Evolutionary conservation across 2,797 vertebrate genomes (phyloP).

Genomic region (Malurus leucopterus): DNA sequence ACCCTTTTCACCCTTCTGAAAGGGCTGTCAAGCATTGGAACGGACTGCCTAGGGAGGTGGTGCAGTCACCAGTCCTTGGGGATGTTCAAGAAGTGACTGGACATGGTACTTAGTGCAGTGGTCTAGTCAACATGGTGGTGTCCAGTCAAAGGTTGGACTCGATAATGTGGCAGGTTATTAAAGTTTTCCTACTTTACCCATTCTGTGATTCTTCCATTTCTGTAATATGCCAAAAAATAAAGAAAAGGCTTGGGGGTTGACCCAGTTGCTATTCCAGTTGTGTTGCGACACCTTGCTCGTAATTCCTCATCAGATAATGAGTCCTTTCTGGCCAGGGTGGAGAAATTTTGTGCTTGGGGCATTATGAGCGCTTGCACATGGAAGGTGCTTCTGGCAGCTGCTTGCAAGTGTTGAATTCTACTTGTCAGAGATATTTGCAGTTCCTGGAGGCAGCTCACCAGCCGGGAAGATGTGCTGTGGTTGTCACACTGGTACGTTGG

Average conservation of each 20-base stretch:
- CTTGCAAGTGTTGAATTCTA: background rate
- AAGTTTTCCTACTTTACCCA: background rate
- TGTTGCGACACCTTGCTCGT: background rate
- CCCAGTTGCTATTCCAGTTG: background rate
- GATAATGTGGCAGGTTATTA: background rate
- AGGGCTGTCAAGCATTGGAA: background rate
- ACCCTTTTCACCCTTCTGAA: background rate
- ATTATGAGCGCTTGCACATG: rapidly evolving
- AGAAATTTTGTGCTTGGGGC: background rate
- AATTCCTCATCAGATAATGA: background rate
- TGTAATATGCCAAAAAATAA: background rate
- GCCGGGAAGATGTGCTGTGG: rapidly evolving
- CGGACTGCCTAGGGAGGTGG: background rate
- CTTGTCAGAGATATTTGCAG: background rate
- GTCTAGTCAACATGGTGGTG: background rate
- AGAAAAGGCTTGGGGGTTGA: background rate
- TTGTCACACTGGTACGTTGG: background rate
- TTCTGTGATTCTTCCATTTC: background rate
- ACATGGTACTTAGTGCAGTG: background rate
- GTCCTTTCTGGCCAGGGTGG: background rate
- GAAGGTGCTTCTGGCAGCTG: background rate
- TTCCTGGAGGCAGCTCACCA: background rate
- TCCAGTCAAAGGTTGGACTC: background rate
- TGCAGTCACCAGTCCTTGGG: background rate
- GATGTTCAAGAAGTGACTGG: background rate